Percentiles rank a stretch among this genome's conserved stretches.
phyloP scores from a whole-genome alignment of 30 jellyfish, hydroid and myxozoan genomes.

The Catostylus mosaicus region DNA sequence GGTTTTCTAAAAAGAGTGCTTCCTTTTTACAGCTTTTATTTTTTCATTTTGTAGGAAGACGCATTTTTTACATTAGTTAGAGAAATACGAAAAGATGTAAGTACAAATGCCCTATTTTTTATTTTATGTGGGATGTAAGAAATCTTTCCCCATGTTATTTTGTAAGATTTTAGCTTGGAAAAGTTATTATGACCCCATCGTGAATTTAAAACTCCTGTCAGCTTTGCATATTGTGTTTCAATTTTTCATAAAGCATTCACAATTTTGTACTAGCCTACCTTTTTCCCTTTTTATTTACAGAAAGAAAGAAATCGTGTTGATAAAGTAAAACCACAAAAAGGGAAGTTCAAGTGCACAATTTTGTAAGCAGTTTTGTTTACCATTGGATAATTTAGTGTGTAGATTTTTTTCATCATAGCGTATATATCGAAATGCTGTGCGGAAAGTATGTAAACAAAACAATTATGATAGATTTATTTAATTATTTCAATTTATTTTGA shows the following conservation, averaged over 20 bases:
- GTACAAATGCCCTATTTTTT: background rate
- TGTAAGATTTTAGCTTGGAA: no score
- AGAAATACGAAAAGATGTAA: constrained; percentile 91
- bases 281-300: constrained; percentile 24
- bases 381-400: constrained; percentile 23
- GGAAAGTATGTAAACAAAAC: background rate
- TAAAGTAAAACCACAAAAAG: constrained; percentile 50
- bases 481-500: background rate
- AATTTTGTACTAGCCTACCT: no score
- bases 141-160: no score
- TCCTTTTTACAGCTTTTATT: no score
- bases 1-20: no score
- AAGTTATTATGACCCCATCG: no score
- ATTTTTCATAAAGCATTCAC: no score
- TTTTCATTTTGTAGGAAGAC: constrained; percentile 76
- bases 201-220: no score
- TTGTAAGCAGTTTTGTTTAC: constrained; percentile 6
- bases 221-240: no score
- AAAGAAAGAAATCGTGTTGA: constrained; percentile 64
- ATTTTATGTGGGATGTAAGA: background rate
- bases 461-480: background rate
- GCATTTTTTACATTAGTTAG: constrained; percentile 91
- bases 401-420: constrained; percentile 19
- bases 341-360: constrained; percentile 55
- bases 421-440: constrained; percentile 18